phyloP scores from a whole-genome alignment of 2,888 invertebrate species.

The Antheraea yamamai region DNA sequence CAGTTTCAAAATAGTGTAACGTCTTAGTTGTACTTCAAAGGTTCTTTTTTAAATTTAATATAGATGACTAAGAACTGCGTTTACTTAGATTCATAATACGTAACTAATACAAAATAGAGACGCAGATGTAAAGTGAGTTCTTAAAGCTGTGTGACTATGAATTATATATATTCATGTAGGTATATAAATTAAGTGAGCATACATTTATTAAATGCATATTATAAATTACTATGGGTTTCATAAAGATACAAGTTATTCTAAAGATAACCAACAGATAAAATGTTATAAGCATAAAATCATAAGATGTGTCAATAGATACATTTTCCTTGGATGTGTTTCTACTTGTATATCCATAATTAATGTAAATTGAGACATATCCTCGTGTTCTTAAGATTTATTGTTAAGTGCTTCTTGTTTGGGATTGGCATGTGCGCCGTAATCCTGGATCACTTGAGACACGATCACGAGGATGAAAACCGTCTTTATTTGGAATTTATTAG shows the following conservation, averaged over 20 bases:
- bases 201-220: neutral
- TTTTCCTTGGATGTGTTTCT: conserved; percentile 37
- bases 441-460: conserved; percentile 65
- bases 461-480: conserved; percentile 50
- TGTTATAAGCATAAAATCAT: conserved; percentile 44
- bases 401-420: conserved; percentile 18
- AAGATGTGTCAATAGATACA: conserved; percentile 52
- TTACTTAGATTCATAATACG: too few relatives aligned
- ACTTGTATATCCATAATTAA: conserved; percentile 5
- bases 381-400: neutral
- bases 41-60: too few relatives aligned
- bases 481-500: conserved; percentile 34
- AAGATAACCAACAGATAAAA: conserved; percentile 29
- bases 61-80: too few relatives aligned
- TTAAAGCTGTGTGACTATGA: too few relatives aligned
- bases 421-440: conserved; percentile 44
- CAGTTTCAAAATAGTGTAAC: too few relatives aligned
- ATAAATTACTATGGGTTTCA: conserved; percentile 14
- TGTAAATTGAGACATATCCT: conserved; percentile 7
- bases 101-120: too few relatives aligned
- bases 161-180: neutral
- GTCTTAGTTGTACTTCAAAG: too few relatives aligned
- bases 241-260: conserved; percentile 15
- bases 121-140: too few relatives aligned
- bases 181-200: neutral